A percentile compares a stretch with the other conserved stretches of the same genome.
Conservation (phyloP, 2,888 invertebrate species). For the Drosophila monieri region DNA sequence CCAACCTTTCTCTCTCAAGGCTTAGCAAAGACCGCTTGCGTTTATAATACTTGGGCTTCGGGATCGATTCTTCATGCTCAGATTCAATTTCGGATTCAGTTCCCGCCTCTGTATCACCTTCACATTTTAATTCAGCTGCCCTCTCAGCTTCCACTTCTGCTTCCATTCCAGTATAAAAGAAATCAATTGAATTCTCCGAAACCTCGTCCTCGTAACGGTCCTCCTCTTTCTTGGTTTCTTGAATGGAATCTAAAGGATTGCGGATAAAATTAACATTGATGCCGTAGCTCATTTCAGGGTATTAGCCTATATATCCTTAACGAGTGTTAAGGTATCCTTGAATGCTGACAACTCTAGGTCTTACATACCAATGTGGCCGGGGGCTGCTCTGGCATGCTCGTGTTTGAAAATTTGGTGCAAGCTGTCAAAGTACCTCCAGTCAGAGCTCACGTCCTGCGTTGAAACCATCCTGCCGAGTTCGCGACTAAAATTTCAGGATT, state of each 20-base stretch:
- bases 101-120: background rate
- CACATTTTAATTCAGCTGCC: background rate
- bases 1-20: constrained; percentile 9
- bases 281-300: too few relatives aligned
- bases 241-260: background rate
- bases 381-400: background rate
- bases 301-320: too few relatives aligned
- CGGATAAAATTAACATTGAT: too few relatives aligned
- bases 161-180: background rate
- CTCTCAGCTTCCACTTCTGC: background rate
- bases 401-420: background rate
- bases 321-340: background rate
- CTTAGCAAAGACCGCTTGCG: background rate
- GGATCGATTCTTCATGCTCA: background rate
- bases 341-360: background rate
- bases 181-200: background rate
- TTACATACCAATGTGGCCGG: background rate
- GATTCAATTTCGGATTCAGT: background rate
- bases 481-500: background rate
- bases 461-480: background rate
- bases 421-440: background rate
- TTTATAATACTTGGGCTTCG: background rate
- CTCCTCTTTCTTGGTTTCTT: background rate
- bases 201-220: background rate
- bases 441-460: background rate